A percentile compares a stretch with the other conserved stretches of the same genome.
Evolutionary conservation across 2,797 vertebrate species (phyloP).

Genomic region (Lepilemur ruficaudatus): DNA sequence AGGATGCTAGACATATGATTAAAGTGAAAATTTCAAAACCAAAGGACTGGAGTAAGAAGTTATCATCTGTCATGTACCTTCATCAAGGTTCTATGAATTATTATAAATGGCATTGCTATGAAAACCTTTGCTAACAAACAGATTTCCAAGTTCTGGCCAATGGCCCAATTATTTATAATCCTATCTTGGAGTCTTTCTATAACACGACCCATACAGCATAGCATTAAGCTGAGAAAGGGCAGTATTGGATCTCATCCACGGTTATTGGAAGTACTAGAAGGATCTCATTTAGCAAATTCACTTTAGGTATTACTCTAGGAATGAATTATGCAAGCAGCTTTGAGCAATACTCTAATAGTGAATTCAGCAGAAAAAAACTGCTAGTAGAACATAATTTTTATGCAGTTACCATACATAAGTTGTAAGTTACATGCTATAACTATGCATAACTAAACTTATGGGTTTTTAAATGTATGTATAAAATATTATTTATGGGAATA

Average conservation of each 20-base stretch:
- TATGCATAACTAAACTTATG: neutral
- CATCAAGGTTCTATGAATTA: neutral
- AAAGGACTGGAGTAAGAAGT: neutral
- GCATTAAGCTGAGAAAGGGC: neutral
- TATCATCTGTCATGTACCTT: neutral
- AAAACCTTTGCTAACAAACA: neutral
- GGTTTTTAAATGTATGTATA: neutral
- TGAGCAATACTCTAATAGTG: neutral
- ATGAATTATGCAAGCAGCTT: neutral
- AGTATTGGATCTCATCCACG: neutral
- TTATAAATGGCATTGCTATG: neutral
- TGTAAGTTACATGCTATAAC: neutral
- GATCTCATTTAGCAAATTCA: neutral
- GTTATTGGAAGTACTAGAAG: neutral
- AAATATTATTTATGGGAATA: slow-evolving; percentile 15
- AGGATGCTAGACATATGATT: neutral
- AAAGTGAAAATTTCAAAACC: neutral
- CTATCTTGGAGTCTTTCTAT: neutral
- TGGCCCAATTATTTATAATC: neutral
- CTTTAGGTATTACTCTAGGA: neutral
- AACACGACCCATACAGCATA: neutral
- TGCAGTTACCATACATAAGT: neutral
- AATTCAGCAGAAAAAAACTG: neutral
- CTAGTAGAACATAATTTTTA: neutral
- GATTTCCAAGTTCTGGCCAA: neutral